Evolutionary conservation across 2,888 invertebrate genomes (phyloP), one percentile per base, ranked within the genome.

Genomic region (Cotesia congregata): DNA sequence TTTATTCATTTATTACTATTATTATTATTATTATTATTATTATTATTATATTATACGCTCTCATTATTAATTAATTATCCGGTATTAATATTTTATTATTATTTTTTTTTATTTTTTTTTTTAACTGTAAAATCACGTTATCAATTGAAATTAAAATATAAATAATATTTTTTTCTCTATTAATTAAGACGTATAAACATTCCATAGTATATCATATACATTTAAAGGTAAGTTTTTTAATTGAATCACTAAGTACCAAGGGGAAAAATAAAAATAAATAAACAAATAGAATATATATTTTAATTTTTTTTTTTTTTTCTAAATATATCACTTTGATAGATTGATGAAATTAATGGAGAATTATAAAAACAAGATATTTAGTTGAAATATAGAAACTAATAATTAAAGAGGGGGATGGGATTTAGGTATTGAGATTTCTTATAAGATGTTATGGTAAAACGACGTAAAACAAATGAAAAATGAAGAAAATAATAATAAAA

Each of bases 401-500:
- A 30, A 30, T 50, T 50, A 12, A 50, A 50, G 12, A 50, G 4
- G 7, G 50, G 50, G 12, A 0, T 50, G 50, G 50, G 6, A 6
- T 76, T 76, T 65, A 74, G 78, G 73, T n/a, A n/a, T n/a, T 79
- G 79, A 83, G 80, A 80, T 67, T 74, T 72, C 70, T 80, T 80
- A 84, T 81, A 84, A 85, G 85, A 82, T 81, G 80, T 81, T 17
- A 17, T 17, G 17, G 17, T 17, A 17, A 82, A 80, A 81, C 80
- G 79, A 80, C 82, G 82, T 83, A 82, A 83, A 82, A 78, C 80
- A 81, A 86, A 85, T 62, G 62, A 20, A 30, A 38, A 65, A 65
- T 20, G 15, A 70, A 59, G 72, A 72, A 72, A 64, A 39, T 64
- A 64, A 81, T 83, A 86, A 80, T 84, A 86, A 88, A 86, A 86